A percentile compares a stretch with the other conserved stretches of the same genome.
These are phyloP conservation scores for Anguilla japonica DNA, from an alignment of 2,113 vertebrate species.

Conservation along the genomic window DNA sequence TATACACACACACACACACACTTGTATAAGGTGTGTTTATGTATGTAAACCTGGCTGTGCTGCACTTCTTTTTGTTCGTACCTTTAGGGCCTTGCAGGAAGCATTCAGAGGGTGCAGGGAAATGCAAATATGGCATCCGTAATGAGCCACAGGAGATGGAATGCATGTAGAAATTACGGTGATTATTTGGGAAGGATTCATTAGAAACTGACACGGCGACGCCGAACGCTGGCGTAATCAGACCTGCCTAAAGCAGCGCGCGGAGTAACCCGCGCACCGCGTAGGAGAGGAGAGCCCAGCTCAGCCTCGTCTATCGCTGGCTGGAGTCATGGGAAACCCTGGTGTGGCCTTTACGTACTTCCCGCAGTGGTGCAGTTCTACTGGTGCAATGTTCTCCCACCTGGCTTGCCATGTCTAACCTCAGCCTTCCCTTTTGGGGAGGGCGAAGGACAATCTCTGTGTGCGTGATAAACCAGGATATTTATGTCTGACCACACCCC, in stretches of 20 bases:
- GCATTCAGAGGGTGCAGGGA: neutral
- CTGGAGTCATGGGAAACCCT: conserved; percentile 2
- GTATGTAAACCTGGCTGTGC: neutral
- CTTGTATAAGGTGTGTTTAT: neutral
- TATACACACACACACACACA: neutral
- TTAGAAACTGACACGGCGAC: neutral
- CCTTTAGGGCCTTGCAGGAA: neutral
- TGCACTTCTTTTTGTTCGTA: neutral
- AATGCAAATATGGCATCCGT: conserved; percentile 2
- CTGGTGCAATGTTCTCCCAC: neutral
- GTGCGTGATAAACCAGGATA: neutral
- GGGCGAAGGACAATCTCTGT: neutral
- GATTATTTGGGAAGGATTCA: neutral
- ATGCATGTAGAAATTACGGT: neutral
- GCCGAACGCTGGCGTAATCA: neutral
- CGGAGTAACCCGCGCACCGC: neutral
- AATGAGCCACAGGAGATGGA: neutral
- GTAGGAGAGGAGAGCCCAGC: conserved; percentile 3
- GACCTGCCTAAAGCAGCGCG: neutral
- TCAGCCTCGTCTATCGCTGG: neutral
- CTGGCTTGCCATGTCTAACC: neutral
- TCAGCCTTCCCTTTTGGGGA: neutral
- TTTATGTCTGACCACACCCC: neutral
- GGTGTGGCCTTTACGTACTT: neutral
- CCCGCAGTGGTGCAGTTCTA: neutral